These are phyloP conservation scores for Junonia oenone DNA, from an alignment of 2,888 invertebrate species.

Conservation along the genomic window DNA sequence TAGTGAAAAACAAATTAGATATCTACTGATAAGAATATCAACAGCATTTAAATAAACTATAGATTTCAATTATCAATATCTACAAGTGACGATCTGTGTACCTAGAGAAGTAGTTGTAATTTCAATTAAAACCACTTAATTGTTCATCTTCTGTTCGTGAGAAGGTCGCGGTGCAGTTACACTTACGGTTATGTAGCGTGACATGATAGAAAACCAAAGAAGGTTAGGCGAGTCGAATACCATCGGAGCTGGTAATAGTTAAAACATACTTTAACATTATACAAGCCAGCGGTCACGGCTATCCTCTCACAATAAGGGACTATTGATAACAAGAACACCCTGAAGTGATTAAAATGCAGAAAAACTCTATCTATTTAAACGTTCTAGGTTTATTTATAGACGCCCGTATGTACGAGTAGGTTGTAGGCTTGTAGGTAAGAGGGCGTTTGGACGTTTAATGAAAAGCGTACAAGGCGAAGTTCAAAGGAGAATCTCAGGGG, in stretches of 20 bases:
- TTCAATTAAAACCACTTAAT: conserved; percentile 16
- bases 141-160: conserved; percentile 28
- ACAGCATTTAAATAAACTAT: not conserved
- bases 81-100: too few species aligned
- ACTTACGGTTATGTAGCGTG: conserved; percentile 41
- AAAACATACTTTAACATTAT: conserved; percentile 51
- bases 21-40: not conserved
- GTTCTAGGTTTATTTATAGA: conserved; percentile 1
- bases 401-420: not conserved
- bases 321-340: conserved; percentile 36
- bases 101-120: not conserved
- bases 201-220: conserved; percentile 56
- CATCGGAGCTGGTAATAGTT: conserved; percentile 40
- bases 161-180: conserved; percentile 32
- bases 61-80: not conserved
- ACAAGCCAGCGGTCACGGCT: conserved; percentile 60
- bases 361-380: not conserved
- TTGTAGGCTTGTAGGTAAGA: conserved; percentile 7
- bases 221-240: conserved; percentile 57
- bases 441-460: conserved; percentile 22
- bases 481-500: conserved; percentile 29
- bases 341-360: conserved; percentile 6
- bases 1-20: not conserved
- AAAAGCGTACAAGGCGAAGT: conserved; percentile 26
- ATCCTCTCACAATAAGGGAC: conserved; percentile 56